Evolutionary conservation across 2,888 invertebrate species (phyloP).

Genomic region (Eristalis pertinax): DNA sequence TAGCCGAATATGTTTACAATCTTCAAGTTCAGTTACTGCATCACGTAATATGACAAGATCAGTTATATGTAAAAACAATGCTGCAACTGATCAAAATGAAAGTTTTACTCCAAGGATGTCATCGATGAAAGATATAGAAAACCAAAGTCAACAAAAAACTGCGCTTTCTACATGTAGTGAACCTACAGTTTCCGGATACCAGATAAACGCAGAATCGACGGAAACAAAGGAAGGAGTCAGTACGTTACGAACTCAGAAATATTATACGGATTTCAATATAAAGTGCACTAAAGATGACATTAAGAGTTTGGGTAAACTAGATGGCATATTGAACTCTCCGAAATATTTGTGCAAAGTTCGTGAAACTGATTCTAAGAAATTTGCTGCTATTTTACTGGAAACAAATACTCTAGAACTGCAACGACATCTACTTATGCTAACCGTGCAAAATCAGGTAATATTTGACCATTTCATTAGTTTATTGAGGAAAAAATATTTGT

Average conservation of each 20-base stretch:
- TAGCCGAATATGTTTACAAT: conserved; percentile 45
- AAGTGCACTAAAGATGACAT: conserved; percentile 75
- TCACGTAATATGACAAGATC: conserved; percentile 27
- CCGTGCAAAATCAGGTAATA: conserved; percentile 91
- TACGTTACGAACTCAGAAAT: conserved; percentile 6
- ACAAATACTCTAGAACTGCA: conserved; percentile 91
- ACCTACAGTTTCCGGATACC: conserved; percentile 45
- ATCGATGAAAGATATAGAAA: conserved; percentile 29
- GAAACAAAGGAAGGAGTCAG: conserved; percentile 17
- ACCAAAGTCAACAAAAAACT: conserved; percentile 68
- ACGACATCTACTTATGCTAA: conserved; percentile 90
- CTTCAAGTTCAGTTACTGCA: conserved; percentile 11
- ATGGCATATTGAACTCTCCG: conserved; percentile 86
- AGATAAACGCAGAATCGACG: conserved; percentile 26
- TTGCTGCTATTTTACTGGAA: conserved; percentile 92
- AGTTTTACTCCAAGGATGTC: conserved; percentile 31
- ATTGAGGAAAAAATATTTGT: too few species aligned
- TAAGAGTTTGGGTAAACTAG: conserved; percentile 84
- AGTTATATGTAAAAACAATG: conserved; percentile 2
- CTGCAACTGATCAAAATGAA: conserved; percentile 13
- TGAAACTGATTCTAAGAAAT: conserved; percentile 88
- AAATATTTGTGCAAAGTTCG: conserved; percentile 85
- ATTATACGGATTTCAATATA: conserved; percentile 75
- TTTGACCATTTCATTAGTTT: not conserved
- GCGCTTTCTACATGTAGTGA: conserved; percentile 53